Evolutionary conservation across 2,113 vertebrate genomes (phyloP), one percentile per base, ranked within the genome.

Genomic region (Alaudala cheleensis): DNA sequence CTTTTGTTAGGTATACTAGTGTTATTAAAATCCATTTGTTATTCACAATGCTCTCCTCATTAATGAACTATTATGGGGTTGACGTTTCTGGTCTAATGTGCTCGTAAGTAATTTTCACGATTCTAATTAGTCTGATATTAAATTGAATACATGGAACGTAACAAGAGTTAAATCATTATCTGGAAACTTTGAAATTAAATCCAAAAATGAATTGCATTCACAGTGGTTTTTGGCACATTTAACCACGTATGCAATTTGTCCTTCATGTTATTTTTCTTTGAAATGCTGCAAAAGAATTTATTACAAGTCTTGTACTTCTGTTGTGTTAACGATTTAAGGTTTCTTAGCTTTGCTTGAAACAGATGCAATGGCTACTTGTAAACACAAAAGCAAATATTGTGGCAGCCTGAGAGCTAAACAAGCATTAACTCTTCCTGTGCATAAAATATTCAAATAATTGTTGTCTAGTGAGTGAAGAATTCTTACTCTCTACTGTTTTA

Each of bases 1-100:
- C 65, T 88, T 40, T 70, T 87, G 37, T 56, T 90, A 51, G 7
- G 71, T 25, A 47, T 65, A 71, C 85, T 72, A 42, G 45, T 3
- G 5, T 50, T 88, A 90, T 82, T 95, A 73, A 96, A 91, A 90
- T 21, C 56, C 47, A 85, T 93, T 96, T 86, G 78, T 56, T 87
- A 89, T 88, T 67, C 82, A 72, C 62, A 78, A 26, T 62, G 73
- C 50, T 93, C 91, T 86, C 70, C 72, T 92, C 67, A 74, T 94
- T 78, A 76, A 88, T 81, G 82, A 94, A 88, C 70, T 93, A 88
- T 81, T 90, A 83, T 25, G 69, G 10, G 14, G 34, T 28, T 81
- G 74, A 78, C 65, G 21, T 62, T 91, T 89, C 73, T 90, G 56
- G 56, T 86, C 65, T 87, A 84, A 57, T 47, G 33, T 87, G 56